Conservation (phyloP, 2,888 invertebrate genomes). For the Nephrotoma guestfalica region DNA sequence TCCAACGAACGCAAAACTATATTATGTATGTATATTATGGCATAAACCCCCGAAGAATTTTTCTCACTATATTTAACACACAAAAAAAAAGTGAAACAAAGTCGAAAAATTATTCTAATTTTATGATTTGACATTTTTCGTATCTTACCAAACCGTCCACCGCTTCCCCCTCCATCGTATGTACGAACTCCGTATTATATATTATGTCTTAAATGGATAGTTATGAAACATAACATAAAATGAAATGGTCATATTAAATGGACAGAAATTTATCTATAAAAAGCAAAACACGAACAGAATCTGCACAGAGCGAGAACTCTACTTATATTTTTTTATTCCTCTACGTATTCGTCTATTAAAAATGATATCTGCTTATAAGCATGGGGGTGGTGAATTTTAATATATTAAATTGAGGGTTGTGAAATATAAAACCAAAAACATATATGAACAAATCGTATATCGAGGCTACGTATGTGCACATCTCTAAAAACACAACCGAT, state of each 20-base stretch:
- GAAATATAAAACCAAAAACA: background rate
- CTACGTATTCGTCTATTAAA: background rate
- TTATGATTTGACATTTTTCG: background rate
- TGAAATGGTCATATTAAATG: background rate
- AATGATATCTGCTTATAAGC: background rate
- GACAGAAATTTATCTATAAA: background rate
- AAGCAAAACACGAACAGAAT: background rate
- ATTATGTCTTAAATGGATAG: background rate
- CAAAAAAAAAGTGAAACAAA: background rate
- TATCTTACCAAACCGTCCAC: background rate
- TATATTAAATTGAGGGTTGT: background rate
- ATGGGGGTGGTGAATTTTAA: background rate
- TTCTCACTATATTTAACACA: background rate
- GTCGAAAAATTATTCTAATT: background rate
- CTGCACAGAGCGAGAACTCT: background rate
- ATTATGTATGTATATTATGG: background rate
- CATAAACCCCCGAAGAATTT: background rate
- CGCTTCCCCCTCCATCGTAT: background rate
- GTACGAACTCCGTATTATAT: background rate
- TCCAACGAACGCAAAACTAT: background rate
- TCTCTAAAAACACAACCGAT: background rate
- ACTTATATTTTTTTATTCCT: background rate
- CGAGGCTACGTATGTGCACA: background rate
- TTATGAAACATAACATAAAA: background rate
- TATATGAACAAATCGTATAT: background rate